Base-by-base conservation (phyloP, 2,113 vertebrate genomes). In the Lipophrys pholis region DNA sequence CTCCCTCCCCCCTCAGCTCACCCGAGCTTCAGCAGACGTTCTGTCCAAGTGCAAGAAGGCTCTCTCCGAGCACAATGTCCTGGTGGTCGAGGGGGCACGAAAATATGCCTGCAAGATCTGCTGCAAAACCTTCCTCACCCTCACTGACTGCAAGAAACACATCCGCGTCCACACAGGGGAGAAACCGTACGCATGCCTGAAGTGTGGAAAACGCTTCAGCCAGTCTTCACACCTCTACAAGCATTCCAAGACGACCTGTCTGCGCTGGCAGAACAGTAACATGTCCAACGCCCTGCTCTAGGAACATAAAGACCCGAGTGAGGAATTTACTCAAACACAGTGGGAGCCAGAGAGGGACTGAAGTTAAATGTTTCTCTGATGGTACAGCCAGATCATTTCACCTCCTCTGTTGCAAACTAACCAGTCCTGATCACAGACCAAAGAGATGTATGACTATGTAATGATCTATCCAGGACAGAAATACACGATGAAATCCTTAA, bases 21-120 rank as follows among this genome's bases (percentile, higher is more conserved):
- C 98, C 0, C 82, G 97, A n/a, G 97, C 97, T 0, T 99, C 98
- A 0, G 98, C 98, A 0, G 97, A 99, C 0, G 98, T 99, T 11
- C 94, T 99, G 48, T 99, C 97, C 0, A 98, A 99, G 78, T 99
- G 97, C 80, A 99, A 99, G 93, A 99, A 99, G 85, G 98, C 98
- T 1, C 95, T 99, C 74, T 99, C 97, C 0, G 98, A 99, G 94
- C 98, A 99, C 83, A 99, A 99, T 0, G 98, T 99, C 61, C 82
- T 99, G 90, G 97, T 99, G 46, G 97, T 99, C 1, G 98, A 98
- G 82, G 98, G 98, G 0, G 97, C 97, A 0, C 96, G 97, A 38
- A 99, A 99, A 79, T 99, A 99, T 0, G 98, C 98, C 7, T 99
- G 97, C 86, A 97, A 97, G 90, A 99, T 99, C 92, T 99, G 98